Base-by-base conservation (phyloP, 2,113 vertebrate genomes). In the Serilophus lunatus region DNA sequence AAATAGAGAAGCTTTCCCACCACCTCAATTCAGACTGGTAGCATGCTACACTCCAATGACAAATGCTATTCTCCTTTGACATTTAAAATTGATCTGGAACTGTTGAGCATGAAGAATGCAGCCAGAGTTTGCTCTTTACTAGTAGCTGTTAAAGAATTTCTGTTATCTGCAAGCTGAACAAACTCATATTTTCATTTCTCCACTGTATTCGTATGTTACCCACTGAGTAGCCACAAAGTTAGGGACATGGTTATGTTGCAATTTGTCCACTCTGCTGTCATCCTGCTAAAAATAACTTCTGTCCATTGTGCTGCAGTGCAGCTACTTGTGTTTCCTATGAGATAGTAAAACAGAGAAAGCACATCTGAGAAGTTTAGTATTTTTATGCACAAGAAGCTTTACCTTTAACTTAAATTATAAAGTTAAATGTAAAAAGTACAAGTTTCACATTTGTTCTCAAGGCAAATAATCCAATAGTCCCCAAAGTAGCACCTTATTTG, bases 221-320 rank as follows among this genome's bases (percentile, higher is more conserved):
- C 68, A 89, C 47, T 44, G 50, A 86, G 40, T 5, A 85, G 77
- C 56, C 94, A 93, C 68, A 87, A 76, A 83, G 25, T 83, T 86
- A 92, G 69, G 70, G 92, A 81, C n/a, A 33, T 1, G 36, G 61
- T 17, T 42, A 79, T 51, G 45, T 49, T 88, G 78, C 1, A 13
- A 86, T 95, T 44, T 87, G 65, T 61, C 42, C 29, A 56, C 61
- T 91, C 56, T 72, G 94, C 47, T 75, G 86, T 59, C 78, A 90
- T 57, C 31, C 28, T 50, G 71, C 76, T 96, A 96, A 96, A 96
- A 97, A 90, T 70, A 93, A 86, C 42, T 86, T 36, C 59, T 17
- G 76, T 18, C 25, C 35, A 56, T 10, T 0, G 1, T 3, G 24
- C 36, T 94, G 81, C 50, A 66, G 57, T 16, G 47, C 33, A 87